phyloP scores from a whole-genome alignment of 2,797 vertebrate genomes.

The Hapalemur alaotrensis region DNA sequence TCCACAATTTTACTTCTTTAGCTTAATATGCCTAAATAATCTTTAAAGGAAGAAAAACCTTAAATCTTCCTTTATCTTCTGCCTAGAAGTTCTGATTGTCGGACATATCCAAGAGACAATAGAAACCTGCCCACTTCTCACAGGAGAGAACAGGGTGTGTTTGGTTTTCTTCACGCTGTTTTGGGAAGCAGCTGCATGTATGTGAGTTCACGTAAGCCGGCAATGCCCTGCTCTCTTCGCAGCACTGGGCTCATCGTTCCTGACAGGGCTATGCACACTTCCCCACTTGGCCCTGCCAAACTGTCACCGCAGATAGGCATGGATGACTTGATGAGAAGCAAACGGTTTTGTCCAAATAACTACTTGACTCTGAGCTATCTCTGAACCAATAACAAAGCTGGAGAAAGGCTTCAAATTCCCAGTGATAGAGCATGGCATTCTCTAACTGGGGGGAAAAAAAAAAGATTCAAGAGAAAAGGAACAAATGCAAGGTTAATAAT shows the following conservation, averaged over 20 bases:
- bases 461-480: not conserved
- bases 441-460: not conserved
- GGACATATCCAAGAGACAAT: not conserved
- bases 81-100: not conserved
- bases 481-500: not conserved
- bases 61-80: not conserved
- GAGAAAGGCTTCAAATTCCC: not conserved
- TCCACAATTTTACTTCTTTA: not conserved
- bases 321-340: conserved; percentile 2
- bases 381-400: not conserved
- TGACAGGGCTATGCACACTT: not conserved
- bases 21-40: not conserved
- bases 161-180: not conserved
- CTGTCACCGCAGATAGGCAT: not conserved
- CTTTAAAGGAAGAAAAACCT: conserved; percentile 18
- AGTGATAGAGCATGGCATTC: not conserved
- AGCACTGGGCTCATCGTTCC: not conserved
- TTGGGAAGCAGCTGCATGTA: not conserved
- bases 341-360: conserved; percentile 7
- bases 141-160: not conserved
- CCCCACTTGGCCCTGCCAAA: not conserved
- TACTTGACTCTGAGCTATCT: not conserved
- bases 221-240: not conserved
- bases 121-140: not conserved
- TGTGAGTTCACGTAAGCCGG: rapidly evolving